Conservation (phyloP, 2,797 vertebrate genomes). For the Falco naumanni region DNA sequence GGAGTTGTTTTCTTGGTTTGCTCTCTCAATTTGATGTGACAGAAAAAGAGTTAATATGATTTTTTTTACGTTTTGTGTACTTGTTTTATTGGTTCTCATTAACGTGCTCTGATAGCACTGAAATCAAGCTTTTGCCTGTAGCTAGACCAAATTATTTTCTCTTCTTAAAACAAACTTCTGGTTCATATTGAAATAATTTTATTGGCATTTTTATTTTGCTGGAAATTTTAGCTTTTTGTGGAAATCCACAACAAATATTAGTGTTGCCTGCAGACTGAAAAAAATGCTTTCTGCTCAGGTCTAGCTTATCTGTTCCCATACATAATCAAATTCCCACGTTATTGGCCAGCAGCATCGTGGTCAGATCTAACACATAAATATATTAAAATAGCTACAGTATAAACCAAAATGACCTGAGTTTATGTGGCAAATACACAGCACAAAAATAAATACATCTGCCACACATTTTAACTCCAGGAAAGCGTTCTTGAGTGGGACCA, state of each 20-base stretch:
- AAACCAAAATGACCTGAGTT: slow-evolving; percentile 52
- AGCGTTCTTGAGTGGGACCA: neutral
- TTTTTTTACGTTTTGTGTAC: neutral
- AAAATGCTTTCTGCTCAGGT: neutral
- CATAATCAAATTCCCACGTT: neutral
- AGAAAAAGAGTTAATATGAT: neutral
- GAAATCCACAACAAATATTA: neutral
- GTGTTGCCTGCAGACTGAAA: neutral
- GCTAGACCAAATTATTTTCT: neutral
- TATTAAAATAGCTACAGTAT: neutral
- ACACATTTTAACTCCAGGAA: slow-evolving; percentile 37
- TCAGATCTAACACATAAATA: neutral
- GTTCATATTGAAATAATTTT: neutral
- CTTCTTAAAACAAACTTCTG: neutral
- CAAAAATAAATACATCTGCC: slow-evolving; percentile 32
- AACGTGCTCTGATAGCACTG: neutral
- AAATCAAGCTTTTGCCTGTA: neutral
- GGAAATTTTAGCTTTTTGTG: neutral
- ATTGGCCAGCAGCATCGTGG: neutral
- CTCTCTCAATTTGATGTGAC: accelerated
- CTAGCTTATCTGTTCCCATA: neutral
- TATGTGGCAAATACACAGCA: slow-evolving; percentile 34
- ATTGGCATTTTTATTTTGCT: neutral
- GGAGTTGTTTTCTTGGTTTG: neutral
- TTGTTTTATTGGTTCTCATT: neutral